These are phyloP conservation scores for Plutella xylostella DNA, from an alignment of 2,888 invertebrate species.

Conservation along the genomic window DNA sequence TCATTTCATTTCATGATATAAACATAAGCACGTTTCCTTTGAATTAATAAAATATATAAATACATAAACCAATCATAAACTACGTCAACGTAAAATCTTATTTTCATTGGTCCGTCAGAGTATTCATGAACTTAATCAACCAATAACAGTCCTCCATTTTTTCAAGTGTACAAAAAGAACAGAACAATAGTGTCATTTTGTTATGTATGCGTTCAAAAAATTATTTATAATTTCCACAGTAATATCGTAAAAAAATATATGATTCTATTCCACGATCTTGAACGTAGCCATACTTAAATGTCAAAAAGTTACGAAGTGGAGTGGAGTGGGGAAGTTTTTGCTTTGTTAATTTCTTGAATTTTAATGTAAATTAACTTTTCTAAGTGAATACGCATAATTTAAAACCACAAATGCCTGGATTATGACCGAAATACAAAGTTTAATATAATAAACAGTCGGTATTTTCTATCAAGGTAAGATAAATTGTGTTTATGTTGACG, in stretches of 20 bases:
- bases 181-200: neutral
- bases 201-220: neutral
- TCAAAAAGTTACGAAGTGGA: neutral
- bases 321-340: neutral
- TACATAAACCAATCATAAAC: too few relatives aligned
- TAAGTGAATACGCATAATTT: neutral
- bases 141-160: neutral
- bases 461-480: conserved; percentile 28
- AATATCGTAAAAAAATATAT: neutral
- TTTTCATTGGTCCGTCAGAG: too few relatives aligned
- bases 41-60: neutral
- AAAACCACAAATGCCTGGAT: neutral
- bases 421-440: neutral
- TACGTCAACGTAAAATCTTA: too few relatives aligned
- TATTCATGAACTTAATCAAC: neutral
- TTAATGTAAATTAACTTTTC: neutral
- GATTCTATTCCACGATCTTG: neutral
- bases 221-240: neutral
- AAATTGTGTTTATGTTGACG: conserved; percentile 35
- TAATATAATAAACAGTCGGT: neutral
- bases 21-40: too few relatives aligned
- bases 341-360: neutral
- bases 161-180: neutral
- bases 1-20: neutral
- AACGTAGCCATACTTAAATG: neutral